phyloP scores from a whole-genome alignment of 2,888 invertebrate species.

The Zele albiditarsus region DNA sequence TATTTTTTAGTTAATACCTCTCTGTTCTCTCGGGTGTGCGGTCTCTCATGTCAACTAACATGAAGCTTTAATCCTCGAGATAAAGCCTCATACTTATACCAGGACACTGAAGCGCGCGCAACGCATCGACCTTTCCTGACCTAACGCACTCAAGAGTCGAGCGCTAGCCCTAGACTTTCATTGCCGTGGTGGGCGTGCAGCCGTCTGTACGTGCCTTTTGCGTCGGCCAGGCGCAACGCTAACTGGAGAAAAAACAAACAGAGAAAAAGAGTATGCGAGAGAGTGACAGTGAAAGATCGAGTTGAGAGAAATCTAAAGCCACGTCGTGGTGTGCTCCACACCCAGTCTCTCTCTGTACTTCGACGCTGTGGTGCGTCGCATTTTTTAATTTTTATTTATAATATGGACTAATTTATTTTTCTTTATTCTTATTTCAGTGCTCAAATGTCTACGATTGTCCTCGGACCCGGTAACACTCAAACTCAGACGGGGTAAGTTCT shows the following conservation, averaged over 20 bases:
- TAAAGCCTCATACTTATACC: not conserved
- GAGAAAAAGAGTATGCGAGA: not conserved
- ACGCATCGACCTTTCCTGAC: slow-evolving; percentile 48
- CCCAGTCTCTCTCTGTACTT: slow-evolving; percentile 17
- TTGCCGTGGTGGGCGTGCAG: slow-evolving; percentile 40
- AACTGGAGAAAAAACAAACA: slow-evolving; percentile 37
- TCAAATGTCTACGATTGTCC: slow-evolving; percentile 94
- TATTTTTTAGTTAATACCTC: not conserved
- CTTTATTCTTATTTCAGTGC: slow-evolving; percentile 80
- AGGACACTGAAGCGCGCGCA: slow-evolving; percentile 30
- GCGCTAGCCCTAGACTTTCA: slow-evolving; percentile 42
- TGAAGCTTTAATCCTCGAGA: slow-evolving; percentile 3
- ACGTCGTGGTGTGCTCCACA: slow-evolving; percentile 20
- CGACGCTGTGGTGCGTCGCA: not conserved
- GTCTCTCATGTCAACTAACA: not conserved
- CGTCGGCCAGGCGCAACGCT: slow-evolving; percentile 26
- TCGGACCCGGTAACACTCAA: slow-evolving; percentile 92
- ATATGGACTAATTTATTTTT: slow-evolving; percentile 35
- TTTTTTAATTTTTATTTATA: not conserved
- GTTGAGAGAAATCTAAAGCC: slow-evolving; percentile 26
- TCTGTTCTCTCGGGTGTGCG: not conserved
- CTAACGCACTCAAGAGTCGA: slow-evolving; percentile 50
- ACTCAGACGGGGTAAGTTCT: slow-evolving; percentile 88
- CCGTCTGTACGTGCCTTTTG: slow-evolving; percentile 14
- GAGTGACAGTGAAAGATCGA: not conserved